A percentile compares a stretch with the other conserved stretches of the same genome.
phyloP scores from a whole-genome alignment of 2,888 invertebrate species.

The Drosophila tanythrix region DNA sequence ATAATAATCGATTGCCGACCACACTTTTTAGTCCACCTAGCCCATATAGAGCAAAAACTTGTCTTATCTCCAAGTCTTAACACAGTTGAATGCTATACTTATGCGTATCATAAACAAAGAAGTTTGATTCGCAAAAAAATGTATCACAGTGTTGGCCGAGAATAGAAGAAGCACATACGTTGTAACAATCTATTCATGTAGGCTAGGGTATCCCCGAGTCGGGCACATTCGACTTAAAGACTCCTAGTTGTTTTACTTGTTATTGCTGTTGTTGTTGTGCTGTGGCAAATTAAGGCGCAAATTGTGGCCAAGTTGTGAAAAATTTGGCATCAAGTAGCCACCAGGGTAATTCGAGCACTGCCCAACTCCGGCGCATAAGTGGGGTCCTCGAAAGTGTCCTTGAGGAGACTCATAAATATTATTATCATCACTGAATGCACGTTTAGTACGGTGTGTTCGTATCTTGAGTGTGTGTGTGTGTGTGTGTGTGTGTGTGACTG shows the following conservation, averaged over 20 bases:
- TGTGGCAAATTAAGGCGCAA: conserved; percentile 80
- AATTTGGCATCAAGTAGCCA: conserved; percentile 73
- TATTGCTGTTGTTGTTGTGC: conserved; percentile 42
- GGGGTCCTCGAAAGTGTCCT: conserved; percentile 71
- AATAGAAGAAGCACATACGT: background rate
- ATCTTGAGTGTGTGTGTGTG: conserved; percentile 23
- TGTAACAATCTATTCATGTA: background rate
- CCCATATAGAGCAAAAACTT: background rate
- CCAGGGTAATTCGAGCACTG: conserved; percentile 68
- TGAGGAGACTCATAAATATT: conserved; percentile 81
- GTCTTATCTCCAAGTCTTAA: background rate
- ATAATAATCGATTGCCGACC: background rate
- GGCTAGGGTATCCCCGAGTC: background rate
- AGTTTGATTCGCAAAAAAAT: background rate
- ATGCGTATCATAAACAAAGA: background rate
- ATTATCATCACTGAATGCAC: conserved; percentile 69
- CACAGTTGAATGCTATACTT: background rate
- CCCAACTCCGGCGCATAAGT: conserved; percentile 63
- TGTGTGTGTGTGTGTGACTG: conserved; percentile 1
- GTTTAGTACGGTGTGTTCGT: conserved; percentile 26
- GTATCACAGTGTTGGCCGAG: background rate
- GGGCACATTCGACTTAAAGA: background rate
- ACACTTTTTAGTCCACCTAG: background rate
- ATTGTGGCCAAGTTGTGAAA: conserved; percentile 80
- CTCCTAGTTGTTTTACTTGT: conserved; percentile 33